Conservation (phyloP, 2,888 invertebrate species). For the Hydropsyche betteni region DNA sequence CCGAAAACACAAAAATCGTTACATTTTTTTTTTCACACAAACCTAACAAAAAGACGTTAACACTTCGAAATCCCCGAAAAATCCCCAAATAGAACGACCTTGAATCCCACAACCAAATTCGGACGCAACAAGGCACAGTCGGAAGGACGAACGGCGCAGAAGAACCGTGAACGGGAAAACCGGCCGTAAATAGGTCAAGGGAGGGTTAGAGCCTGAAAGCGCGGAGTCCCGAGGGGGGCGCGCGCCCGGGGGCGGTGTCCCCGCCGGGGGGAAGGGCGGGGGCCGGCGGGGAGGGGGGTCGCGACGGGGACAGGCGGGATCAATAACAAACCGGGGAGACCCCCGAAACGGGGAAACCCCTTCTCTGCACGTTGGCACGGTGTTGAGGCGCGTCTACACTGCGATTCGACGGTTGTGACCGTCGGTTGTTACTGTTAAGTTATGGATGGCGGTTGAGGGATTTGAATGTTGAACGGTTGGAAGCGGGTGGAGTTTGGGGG, state of each 20-base stretch:
- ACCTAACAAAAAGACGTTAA: too few relatives aligned
- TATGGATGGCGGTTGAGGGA: too few relatives aligned
- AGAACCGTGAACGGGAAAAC: neutral
- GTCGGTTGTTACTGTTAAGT: too few relatives aligned
- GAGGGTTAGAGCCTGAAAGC: constrained; percentile 23
- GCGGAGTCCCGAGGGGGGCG: too few relatives aligned
- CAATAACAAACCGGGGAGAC: constrained; percentile 37
- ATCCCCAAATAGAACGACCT: neutral
- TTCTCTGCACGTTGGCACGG: neutral
- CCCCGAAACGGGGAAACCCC: constrained; percentile 24
- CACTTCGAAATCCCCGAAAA: neutral
- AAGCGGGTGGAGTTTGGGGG: too few relatives aligned
- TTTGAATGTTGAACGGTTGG: too few relatives aligned
- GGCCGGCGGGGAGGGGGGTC: constrained; percentile 34
- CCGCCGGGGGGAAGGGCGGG: neutral
- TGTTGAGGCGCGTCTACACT: neutral
- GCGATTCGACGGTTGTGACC: neutral
- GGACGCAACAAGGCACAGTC: neutral
- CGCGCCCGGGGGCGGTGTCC: constrained; percentile 1
- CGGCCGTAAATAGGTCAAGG: constrained; percentile 33
- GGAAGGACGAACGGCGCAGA: neutral
- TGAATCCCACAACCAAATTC: neutral
- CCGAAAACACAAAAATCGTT: too few relatives aligned
- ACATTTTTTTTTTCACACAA: too few relatives aligned
- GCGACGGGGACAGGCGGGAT: constrained; percentile 40